Evolutionary conservation across 2,888 invertebrate genomes (phyloP).

Genomic region (Cancer borealis): DNA sequence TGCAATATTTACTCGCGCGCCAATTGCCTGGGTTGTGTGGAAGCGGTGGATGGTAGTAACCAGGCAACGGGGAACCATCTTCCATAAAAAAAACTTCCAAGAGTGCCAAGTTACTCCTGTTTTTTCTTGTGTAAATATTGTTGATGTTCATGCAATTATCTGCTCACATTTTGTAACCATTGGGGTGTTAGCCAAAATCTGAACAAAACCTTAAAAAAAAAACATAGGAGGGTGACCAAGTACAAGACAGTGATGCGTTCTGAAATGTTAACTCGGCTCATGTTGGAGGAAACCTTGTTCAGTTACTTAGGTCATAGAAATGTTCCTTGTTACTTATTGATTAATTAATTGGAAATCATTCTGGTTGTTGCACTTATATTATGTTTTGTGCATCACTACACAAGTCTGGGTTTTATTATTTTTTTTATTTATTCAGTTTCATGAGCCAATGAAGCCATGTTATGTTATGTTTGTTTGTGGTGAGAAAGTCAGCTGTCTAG

Average conservation of each 20-base stretch:
- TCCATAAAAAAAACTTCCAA: constrained; percentile 41
- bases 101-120: constrained; percentile 74
- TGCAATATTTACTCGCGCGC: constrained; percentile 60
- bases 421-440: not conserved
- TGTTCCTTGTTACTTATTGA: constrained; percentile 52
- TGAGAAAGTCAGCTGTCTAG: not conserved
- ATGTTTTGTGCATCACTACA: constrained; percentile 32
- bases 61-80: not conserved
- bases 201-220: constrained; percentile 38
- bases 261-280: constrained; percentile 42
- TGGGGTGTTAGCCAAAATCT: constrained; percentile 57
- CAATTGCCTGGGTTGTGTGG: constrained; percentile 44
- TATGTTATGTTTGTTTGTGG: not conserved
- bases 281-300: constrained; percentile 24
- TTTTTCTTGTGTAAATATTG: constrained; percentile 70
- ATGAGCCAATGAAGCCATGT: not conserved
- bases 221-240: constrained; percentile 48
- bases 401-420: not conserved
- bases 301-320: constrained; percentile 15
- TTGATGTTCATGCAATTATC: constrained; percentile 72
- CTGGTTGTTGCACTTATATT: not conserved
- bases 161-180: constrained; percentile 62
- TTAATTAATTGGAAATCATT: not conserved
- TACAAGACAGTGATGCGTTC: constrained; percentile 55
- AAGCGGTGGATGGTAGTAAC: not conserved